These are phyloP conservation scores for Maccullochella peelii DNA, from an alignment of 2,113 vertebrate genomes.

Conservation along the genomic window DNA sequence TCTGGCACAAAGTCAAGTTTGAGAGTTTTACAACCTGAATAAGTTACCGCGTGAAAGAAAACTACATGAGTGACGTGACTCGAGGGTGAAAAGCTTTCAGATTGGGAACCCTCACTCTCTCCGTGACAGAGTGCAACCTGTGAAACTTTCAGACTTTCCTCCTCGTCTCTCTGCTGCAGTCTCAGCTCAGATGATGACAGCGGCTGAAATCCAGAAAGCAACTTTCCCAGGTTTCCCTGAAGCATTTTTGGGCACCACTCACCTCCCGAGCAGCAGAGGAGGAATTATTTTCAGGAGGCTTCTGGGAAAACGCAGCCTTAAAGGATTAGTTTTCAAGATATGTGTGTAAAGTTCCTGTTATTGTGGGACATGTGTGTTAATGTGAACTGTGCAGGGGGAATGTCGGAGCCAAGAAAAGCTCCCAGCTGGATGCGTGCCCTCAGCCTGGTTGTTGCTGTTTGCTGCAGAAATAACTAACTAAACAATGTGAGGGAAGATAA, in stretches of 20 bases:
- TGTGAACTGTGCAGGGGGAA: not conserved
- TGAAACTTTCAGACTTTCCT: conserved; percentile 29
- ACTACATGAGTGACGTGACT: conserved; percentile 8
- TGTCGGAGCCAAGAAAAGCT: conserved; percentile 29
- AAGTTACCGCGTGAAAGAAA: not conserved
- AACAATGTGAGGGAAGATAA: conserved; percentile 23
- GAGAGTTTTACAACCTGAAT: conserved; percentile 1
- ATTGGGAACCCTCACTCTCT: not conserved
- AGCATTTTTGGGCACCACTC: conserved; percentile 55
- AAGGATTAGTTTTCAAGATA: conserved; percentile 55
- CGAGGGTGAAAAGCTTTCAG: conserved; percentile 1
- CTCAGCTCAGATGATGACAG: conserved; percentile 71
- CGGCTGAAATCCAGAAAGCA: conserved; percentile 69
- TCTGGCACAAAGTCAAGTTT: conserved; percentile 22
- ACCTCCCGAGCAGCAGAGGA: conserved; percentile 50
- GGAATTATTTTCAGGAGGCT: conserved; percentile 53
- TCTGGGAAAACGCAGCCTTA: conserved; percentile 60
- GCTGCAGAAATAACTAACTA: conserved; percentile 17
- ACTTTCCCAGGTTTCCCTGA: conserved; percentile 68
- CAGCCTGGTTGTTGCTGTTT: conserved; percentile 33
- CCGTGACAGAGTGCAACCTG: conserved; percentile 25
- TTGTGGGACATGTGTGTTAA: conserved; percentile 40
- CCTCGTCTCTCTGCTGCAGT: conserved; percentile 6
- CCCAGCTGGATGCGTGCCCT: not conserved
- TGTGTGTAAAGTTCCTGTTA: conserved; percentile 24